Conservation (phyloP, 1,140 invertebrate genomes). For the Portunus trituberculatus region DNA sequence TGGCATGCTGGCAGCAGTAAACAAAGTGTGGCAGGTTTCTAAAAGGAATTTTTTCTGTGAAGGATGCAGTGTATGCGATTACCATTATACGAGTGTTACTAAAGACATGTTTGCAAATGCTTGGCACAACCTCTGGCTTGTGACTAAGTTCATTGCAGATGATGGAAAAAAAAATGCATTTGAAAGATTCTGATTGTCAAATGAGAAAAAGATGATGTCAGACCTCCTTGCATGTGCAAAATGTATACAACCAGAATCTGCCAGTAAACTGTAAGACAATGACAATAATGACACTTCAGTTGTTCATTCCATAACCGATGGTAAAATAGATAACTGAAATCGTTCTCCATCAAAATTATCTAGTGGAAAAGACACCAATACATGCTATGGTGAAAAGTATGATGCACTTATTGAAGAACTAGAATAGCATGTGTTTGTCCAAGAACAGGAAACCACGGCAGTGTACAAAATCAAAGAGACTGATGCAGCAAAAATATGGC, state of each 20-base stretch:
- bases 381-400: no score
- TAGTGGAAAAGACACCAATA: no score
- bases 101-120: not conserved
- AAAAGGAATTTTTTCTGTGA: not conserved
- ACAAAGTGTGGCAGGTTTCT: not conserved
- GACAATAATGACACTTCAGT: not conserved
- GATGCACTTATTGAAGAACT: no score
- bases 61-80: not conserved
- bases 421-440: no score
- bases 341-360: no score
- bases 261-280: not conserved
- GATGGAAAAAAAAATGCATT: not conserved
- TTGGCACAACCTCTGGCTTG: conserved; percentile 6
- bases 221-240: not conserved
- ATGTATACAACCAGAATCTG: not conserved
- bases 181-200: conserved; percentile 4
- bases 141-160: not conserved
- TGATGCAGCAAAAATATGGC: not conserved
- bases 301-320: conserved; percentile 4
- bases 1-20: conserved; percentile 30
- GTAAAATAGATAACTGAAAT: conserved; percentile 1
- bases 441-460: no score
- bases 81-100: not conserved
- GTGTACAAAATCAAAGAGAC: no score
- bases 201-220: conserved; percentile 43